A percentile compares a stretch with the other conserved stretches of the same genome.
phyloP scores from a whole-genome alignment of 2,113 vertebrate species.

The Pluvianellus socialis region DNA sequence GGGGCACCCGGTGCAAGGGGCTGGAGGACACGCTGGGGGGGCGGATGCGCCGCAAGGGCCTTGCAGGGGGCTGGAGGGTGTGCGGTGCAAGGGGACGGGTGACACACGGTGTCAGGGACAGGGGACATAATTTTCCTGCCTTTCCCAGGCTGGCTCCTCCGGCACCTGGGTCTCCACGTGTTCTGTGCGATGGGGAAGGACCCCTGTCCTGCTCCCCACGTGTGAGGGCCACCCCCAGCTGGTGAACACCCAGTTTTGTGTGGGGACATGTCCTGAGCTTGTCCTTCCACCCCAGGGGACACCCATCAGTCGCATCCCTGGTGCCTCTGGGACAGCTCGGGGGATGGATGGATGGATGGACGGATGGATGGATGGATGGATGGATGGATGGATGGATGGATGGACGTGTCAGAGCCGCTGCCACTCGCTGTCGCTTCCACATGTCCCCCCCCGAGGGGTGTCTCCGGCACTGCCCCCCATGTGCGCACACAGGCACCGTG shows the following conservation, averaged over 20 bases:
- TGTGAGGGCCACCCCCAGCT: not conserved
- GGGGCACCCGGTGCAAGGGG: not conserved
- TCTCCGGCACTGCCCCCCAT: fast-evolving
- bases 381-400: too few species aligned
- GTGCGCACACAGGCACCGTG: not conserved
- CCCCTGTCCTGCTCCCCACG: fast-evolving
- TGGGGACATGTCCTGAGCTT: not conserved
- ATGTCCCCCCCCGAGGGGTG: fast-evolving
- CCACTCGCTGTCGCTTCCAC: fast-evolving
- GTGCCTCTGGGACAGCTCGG: not conserved
- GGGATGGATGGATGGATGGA: not conserved
- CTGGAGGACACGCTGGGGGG: not conserved
- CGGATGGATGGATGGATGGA: too few species aligned
- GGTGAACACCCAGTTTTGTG: not conserved
- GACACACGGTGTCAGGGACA: not conserved
- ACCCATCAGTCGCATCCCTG: fast-evolving
- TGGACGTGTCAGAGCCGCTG: not conserved
- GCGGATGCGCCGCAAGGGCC: too few species aligned
- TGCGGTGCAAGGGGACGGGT: not conserved
- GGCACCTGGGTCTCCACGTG: not conserved
- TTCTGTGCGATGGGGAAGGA: fast-evolving
- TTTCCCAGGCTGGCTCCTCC: not conserved
- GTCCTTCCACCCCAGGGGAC: not conserved
- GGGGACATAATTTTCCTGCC: not conserved
- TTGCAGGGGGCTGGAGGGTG: not conserved